Percentiles rank a stretch among this genome's conserved stretches.
Conservation (phyloP, 2,113 vertebrate species). For the Corvus hawaiiensis region DNA sequence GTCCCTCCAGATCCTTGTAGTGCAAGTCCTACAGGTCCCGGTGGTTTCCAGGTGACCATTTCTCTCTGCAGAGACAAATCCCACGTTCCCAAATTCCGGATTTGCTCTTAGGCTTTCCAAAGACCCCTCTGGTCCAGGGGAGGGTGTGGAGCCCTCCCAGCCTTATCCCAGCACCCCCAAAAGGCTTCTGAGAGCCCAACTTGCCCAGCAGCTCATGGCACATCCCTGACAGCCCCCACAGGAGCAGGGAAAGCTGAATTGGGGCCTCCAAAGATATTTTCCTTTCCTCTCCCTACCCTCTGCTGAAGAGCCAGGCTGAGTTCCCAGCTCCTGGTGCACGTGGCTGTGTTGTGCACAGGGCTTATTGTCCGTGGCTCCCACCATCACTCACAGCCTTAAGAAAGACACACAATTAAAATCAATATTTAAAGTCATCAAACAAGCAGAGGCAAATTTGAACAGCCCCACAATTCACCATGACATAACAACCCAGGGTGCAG, state of each 20-base stretch:
- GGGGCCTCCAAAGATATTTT: neutral
- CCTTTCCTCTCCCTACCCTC: neutral
- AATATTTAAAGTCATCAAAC: slow-evolving; percentile 30
- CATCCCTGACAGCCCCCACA: neutral
- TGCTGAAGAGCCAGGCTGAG: neutral
- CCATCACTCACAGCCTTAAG: neutral
- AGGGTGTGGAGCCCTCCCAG: neutral
- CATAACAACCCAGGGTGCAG: neutral
- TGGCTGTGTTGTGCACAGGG: neutral
- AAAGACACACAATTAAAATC: neutral
- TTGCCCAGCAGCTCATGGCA: neutral
- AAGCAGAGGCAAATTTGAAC: neutral
- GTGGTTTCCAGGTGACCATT: neutral
- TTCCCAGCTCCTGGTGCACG: rapidly evolving
- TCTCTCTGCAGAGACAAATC: neutral
- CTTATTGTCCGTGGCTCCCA: neutral
- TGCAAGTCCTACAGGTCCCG: neutral
- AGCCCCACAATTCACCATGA: slow-evolving; percentile 19
- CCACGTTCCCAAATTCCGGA: rapidly evolving
- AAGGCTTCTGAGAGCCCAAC: neutral
- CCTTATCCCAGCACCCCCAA: neutral
- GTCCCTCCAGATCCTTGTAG: neutral
- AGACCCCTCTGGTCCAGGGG: neutral
- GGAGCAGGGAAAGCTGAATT: neutral
- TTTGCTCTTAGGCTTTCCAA: neutral